A percentile compares a stretch with the other conserved stretches of the same genome.
phyloP scores from a whole-genome alignment of 1,140 invertebrate species.

The Diabrotica virgifera region DNA sequence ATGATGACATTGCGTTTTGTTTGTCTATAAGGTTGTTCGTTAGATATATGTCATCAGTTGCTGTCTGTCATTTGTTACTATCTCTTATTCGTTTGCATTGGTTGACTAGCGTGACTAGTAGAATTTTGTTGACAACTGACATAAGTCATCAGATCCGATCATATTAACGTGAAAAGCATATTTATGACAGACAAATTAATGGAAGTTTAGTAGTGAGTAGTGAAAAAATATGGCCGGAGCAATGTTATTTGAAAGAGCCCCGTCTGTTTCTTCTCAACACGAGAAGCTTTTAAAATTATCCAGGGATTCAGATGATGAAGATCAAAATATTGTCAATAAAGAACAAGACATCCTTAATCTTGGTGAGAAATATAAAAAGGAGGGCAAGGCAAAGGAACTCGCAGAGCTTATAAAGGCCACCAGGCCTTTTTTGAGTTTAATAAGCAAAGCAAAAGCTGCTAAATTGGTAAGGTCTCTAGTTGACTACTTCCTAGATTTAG shows the following conservation, averaged over 20 bases:
- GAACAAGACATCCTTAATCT: conserved; percentile 88
- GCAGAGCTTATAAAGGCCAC: conserved; percentile 91
- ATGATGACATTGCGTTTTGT: background rate
- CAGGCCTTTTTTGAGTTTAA: conserved; percentile 87
- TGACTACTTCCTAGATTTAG: conserved; percentile 96
- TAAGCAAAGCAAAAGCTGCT: conserved; percentile 98
- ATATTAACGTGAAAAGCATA: background rate
- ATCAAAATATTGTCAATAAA: conserved; percentile 82
- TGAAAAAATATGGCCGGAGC: conserved; percentile 73
- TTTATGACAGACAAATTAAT: background rate
- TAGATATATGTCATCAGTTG: background rate
- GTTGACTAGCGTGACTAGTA: too few species aligned
- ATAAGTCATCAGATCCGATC: background rate
- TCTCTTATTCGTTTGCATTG: background rate
- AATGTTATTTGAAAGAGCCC: conserved; percentile 78
- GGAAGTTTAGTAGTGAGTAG: conserved; percentile 1
- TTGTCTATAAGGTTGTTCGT: background rate
- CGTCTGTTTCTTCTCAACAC: conserved; percentile 67
- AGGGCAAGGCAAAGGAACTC: conserved; percentile 90
- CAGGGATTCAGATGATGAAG: conserved; percentile 68
- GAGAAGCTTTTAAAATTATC: conserved; percentile 73
- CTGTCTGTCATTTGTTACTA: background rate
- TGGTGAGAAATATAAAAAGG: conserved; percentile 86
- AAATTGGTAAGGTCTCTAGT: conserved; percentile 95
- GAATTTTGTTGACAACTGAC: background rate